phyloP scores from a whole-genome alignment of 2,797 vertebrate species.

The Hypotaenidia philippensis region DNA sequence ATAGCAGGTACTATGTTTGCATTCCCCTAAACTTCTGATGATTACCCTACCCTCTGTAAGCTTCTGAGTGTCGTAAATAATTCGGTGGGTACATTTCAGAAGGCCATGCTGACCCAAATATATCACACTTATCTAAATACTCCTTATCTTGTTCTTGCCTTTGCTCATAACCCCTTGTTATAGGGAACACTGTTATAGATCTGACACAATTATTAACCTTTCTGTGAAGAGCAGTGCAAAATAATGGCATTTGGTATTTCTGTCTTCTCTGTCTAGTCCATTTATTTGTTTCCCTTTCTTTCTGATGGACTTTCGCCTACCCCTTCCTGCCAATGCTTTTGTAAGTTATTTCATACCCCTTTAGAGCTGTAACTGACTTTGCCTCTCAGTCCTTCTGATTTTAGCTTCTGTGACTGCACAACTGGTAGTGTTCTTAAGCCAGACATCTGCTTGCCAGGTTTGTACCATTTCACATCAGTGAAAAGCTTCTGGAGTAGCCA shows the following conservation, averaged over 20 bases:
- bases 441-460: neutral
- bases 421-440: neutral
- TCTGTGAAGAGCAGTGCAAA: conserved; percentile 19
- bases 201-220: conserved; percentile 67
- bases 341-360: neutral
- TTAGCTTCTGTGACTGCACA: neutral
- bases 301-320: neutral
- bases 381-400: neutral
- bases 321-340: neutral
- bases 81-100: conserved; percentile 15
- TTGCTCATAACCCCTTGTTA: conserved; percentile 9
- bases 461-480: neutral
- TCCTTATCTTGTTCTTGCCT: conserved; percentile 63
- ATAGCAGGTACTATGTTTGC: conserved; percentile 13
- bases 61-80: conserved; percentile 48
- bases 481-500: neutral
- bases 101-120: conserved; percentile 53
- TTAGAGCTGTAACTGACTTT: neutral
- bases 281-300: conserved; percentile 32
- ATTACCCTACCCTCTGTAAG: neutral
- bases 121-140: conserved; percentile 62
- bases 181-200: conserved; percentile 37
- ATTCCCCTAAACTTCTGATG: conserved; percentile 8
- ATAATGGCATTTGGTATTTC: conserved; percentile 51
- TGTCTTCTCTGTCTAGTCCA: neutral